phyloP scores from a whole-genome alignment of 2,797 vertebrate genomes.

The Acrocephalus scirpaceus region DNA sequence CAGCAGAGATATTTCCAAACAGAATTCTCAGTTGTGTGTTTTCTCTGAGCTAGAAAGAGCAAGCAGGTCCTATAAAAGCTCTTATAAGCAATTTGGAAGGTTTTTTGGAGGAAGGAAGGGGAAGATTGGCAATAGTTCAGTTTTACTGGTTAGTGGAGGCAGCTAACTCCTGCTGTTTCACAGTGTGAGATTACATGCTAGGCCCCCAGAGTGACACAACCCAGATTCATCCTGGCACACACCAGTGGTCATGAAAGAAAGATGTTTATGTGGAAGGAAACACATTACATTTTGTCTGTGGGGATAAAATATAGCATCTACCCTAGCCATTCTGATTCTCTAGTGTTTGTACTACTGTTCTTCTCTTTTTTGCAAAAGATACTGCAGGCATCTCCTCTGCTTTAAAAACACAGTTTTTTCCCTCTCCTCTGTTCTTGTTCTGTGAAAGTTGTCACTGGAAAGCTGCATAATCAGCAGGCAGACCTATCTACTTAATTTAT shows the following conservation, averaged over 20 bases:
- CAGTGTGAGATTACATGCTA: constrained; percentile 7
- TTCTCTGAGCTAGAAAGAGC: constrained; percentile 26
- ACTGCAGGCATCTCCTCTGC: background rate
- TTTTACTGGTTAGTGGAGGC: constrained; percentile 41
- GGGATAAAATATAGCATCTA: background rate
- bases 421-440: background rate
- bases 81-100: constrained; percentile 53
- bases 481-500: background rate
- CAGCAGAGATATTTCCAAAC: background rate
- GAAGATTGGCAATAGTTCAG: constrained; percentile 41
- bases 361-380: background rate
- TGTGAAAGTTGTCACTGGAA: background rate
- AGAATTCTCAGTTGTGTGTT: constrained; percentile 45
- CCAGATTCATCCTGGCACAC: constrained; percentile 49
- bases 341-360: background rate
- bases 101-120: background rate
- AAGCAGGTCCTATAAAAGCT: constrained; percentile 32
- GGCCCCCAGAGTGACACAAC: constrained; percentile 51
- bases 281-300: background rate
- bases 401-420: background rate
- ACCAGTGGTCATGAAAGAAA: constrained; percentile 24
- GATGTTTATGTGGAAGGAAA: constrained; percentile 8
- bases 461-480: background rate
- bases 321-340: background rate
- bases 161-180: constrained; percentile 39